Base-by-base conservation (phyloP, 2,113 vertebrate species). In the Diglossa brunneiventris region DNA sequence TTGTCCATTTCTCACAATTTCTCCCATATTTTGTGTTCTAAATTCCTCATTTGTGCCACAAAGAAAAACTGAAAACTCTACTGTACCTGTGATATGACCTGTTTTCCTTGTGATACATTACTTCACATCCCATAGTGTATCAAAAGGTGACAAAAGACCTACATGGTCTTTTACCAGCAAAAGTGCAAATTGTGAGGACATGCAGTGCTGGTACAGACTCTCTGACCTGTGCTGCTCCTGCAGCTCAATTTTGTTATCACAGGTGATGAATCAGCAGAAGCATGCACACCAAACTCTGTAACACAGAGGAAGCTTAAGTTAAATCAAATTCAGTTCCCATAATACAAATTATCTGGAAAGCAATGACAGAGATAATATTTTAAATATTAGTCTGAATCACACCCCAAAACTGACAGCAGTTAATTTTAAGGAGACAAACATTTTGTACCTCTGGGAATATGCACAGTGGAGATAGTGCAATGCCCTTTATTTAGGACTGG, bases 321-420 rank as follows among this genome's bases (percentile, higher is more conserved):
- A 75, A 83, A 84, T 63, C 55, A 81, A 86, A 92, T 86, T 86
- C 31, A 58, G 5, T 74, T 88, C 46, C 58, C 10, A 19, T 52
- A 70, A 55, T 53, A 66, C 21, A 88, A 86, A 95, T 88, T 59
- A 83, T 18, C 11, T 78, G 58, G 56, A 35, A 90, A 95, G 75
- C 35, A 86, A 83, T 78, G 46, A 58, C n/a, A 77, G 22, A 77
- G 9, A 76, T 61, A 9, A 72, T 49, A 1, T 76, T 85, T 92
- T 75, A 87, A 88, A 83, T 85, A 59, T 63, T 76, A 46, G 27
- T 66, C 41, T 92, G 91, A 92, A 78, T 95, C 76, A 95, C 21
- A 70, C 16, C 55, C 35, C 6, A 37, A 70, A 92, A 80, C 20
- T 73, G 26, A 75, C 62, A 89, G 39, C 28, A 81, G 24, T n/a